Percentiles rank a stretch among this genome's conserved stretches.
phyloP scores from a whole-genome alignment of 2,888 invertebrate genomes.

The Physocephala rufipes region DNA sequence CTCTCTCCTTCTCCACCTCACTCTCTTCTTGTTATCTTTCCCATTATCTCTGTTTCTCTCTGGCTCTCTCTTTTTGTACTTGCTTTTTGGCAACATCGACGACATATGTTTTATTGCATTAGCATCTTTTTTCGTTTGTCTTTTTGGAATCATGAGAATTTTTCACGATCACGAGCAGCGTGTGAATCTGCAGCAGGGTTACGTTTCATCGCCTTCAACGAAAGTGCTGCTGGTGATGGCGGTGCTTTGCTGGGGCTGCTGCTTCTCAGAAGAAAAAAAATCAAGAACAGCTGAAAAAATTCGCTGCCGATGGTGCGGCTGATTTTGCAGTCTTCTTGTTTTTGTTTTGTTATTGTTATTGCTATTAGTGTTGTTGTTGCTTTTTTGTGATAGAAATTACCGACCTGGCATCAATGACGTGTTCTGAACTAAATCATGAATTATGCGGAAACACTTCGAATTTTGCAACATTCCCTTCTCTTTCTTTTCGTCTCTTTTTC shows the following conservation, averaged over 20 bases:
- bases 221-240: slow-evolving; percentile 46
- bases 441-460: neutral
- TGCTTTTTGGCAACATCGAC: too few species aligned
- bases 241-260: too few species aligned
- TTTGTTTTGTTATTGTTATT: neutral
- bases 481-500: neutral
- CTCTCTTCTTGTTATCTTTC: too few species aligned
- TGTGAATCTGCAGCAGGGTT: slow-evolving; percentile 55
- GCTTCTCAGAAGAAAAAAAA: too few species aligned
- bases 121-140: slow-evolving; percentile 34
- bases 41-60: too few species aligned
- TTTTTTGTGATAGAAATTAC: neutral
- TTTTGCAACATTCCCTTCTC: too few species aligned
- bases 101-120: too few species aligned
- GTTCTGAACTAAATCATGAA: neutral
- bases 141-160: slow-evolving; percentile 61
- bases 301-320: neutral
- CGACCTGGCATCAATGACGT: neutral
- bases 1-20: too few species aligned
- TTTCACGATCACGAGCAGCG: slow-evolving; percentile 59
- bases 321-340: too few species aligned
- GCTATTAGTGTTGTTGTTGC: neutral
- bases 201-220: slow-evolving; percentile 40
- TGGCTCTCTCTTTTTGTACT: too few species aligned
- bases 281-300: slow-evolving; percentile 3